Evolutionary conservation across 2,888 invertebrate genomes (phyloP), one percentile per base, ranked within the genome.

Genomic region (Xanthostigma xanthostigma): DNA sequence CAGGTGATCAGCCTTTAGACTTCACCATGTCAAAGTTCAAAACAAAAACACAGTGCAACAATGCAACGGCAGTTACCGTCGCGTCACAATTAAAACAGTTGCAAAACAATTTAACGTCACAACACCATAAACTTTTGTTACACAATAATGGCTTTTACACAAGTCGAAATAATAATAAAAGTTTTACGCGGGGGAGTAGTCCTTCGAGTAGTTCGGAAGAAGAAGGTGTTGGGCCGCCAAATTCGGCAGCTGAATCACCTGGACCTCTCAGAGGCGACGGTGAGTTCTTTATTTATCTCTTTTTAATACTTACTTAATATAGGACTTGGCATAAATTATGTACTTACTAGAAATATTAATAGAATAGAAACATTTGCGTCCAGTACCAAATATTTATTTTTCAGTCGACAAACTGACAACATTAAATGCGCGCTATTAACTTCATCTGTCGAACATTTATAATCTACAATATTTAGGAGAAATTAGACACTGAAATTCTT

Each of bases 21-120:
- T 83, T 82, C 70, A 82, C 82, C 65, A 81, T 81, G 73, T 74
- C 74, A 53, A 74, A 74, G 52, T 68, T 74, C 54, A 68, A 68
- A 54, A 65, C 67, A 58, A 67, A 66, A 59, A 55, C 60, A 11
- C 53, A 61, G 34, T 55, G 61, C 33, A 51, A 51, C 49, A 40
- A 52, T 49, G 44, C 53, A 49, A 58, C 64, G 51, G 37, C 38
- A 48, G 27, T 49, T 49, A 44, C 52, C 47, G 62, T 64, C 56
- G 62, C 64, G 50, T 62, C 65, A 38, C 65, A 66, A 51, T 56
- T 66, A 34, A 65, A 66, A 53, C 64, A 66, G 49, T 62, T 65
- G 48, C 27, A 27, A 40, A 62, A 61, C 53, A 62, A 57, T 54
- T 58, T 58, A 40, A 27, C 17, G 17, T 17, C 14, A 17, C 57